phyloP scores from a whole-genome alignment of 2,888 invertebrate species.

The Temnothorax ravouxi region DNA sequence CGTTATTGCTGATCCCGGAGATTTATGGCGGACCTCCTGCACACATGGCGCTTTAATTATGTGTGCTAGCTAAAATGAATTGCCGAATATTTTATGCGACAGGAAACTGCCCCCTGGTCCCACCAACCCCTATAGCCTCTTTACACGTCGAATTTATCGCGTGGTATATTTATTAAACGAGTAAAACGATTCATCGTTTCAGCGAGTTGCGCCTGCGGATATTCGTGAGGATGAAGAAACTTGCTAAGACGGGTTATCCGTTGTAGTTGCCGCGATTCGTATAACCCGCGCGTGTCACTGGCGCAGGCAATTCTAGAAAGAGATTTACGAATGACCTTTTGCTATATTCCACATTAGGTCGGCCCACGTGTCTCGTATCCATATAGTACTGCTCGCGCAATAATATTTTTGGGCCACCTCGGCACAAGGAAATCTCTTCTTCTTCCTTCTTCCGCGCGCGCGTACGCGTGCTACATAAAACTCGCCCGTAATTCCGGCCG shows the following conservation, averaged over 20 bases:
- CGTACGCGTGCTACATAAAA: constrained; percentile 68
- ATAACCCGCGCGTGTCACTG: neutral
- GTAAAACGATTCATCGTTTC: neutral
- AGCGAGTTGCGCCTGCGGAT: constrained; percentile 24
- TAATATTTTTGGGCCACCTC: constrained; percentile 63
- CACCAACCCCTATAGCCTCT: constrained; percentile 44
- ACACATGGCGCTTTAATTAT: constrained; percentile 86
- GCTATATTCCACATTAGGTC: constrained; percentile 16
- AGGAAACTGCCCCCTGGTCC: constrained; percentile 63
- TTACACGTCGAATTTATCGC: constrained; percentile 66
- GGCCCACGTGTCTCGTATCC: constrained; percentile 33
- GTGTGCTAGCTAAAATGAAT: constrained; percentile 83
- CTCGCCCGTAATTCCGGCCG: constrained; percentile 70
- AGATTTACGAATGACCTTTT: constrained; percentile 32
- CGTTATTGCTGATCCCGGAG: constrained; percentile 85
- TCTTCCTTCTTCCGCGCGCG: constrained; percentile 48
- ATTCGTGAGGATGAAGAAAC: neutral
- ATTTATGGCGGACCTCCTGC: constrained; percentile 84
- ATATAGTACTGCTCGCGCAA: constrained; percentile 46
- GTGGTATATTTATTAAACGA: constrained; percentile 66
- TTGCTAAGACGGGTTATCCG: neutral
- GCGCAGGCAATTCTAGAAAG: neutral
- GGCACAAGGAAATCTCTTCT: constrained; percentile 61
- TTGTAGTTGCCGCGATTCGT: constrained; percentile 9
- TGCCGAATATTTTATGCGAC: constrained; percentile 83